Evolutionary conservation across 2,888 invertebrate species (phyloP).

Genomic region (Malacosoma neustria): DNA sequence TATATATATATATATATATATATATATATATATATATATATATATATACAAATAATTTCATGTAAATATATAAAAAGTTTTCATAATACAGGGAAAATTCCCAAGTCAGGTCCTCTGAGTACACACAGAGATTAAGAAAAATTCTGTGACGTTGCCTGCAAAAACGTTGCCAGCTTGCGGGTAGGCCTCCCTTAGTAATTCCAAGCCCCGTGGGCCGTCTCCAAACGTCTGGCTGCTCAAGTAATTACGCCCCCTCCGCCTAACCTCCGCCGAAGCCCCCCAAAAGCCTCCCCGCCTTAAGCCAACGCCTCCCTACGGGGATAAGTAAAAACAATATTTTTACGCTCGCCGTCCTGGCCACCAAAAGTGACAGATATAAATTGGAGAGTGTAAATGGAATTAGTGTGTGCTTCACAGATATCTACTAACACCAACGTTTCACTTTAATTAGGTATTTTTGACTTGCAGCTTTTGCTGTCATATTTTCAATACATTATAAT

Average conservation of each 20-base stretch:
- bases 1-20: too few relatives aligned
- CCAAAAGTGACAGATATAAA: conserved; percentile 70
- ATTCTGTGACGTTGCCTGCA: conserved; percentile 42
- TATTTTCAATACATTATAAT: too few relatives aligned
- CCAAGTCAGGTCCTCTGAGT: neutral
- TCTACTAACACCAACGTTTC: conserved; percentile 30
- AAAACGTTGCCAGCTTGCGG: conserved; percentile 42
- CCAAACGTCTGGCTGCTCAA: conserved; percentile 57
- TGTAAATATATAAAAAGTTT: too few relatives aligned
- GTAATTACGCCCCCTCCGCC: conserved; percentile 57
- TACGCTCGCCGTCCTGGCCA: conserved; percentile 57
- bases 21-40: too few relatives aligned
- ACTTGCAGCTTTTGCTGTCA: too few relatives aligned
- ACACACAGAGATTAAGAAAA: conserved; percentile 45
- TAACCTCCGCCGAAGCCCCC: conserved; percentile 18
- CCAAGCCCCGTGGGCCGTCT: conserved; percentile 47
- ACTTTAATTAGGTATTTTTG: conserved; percentile 16
- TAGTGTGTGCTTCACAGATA: conserved; percentile 47
- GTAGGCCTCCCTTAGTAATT: conserved; percentile 44
- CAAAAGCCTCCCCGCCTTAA: conserved; percentile 13
- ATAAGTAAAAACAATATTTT: conserved; percentile 74
- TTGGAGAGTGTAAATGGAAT: conserved; percentile 62
- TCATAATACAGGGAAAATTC: neutral
- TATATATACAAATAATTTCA: neutral
- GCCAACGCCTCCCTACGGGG: conserved; percentile 27